Evolutionary conservation across 2,113 vertebrate genomes (phyloP).

Genomic region (Empidonax alnorum): DNA sequence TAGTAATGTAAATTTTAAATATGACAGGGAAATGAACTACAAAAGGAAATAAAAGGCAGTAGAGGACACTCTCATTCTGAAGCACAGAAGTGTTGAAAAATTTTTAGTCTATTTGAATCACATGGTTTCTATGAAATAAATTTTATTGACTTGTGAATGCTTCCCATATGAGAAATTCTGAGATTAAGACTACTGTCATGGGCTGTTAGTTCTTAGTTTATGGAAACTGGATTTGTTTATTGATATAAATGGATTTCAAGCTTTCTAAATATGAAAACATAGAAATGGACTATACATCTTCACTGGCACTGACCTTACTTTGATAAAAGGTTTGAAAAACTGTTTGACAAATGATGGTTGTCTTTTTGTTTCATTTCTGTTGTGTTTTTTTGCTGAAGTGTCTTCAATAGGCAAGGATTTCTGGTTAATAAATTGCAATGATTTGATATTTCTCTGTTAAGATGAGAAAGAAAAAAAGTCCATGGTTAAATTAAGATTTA

Average conservation of each 20-base stretch:
- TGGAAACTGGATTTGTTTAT: background rate
- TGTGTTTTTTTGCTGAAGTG: background rate
- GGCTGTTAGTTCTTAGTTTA: background rate
- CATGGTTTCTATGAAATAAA: background rate
- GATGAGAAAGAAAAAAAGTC: background rate
- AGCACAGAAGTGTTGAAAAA: background rate
- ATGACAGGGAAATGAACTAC: background rate
- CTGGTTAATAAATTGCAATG: background rate
- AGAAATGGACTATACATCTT: background rate
- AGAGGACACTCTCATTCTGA: background rate
- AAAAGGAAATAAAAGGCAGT: accelerated
- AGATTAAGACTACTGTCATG: background rate
- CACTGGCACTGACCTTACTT: background rate
- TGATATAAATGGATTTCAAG: background rate
- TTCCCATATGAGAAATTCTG: background rate
- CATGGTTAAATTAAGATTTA: background rate
- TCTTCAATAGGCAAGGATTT: background rate
- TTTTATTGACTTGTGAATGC: background rate
- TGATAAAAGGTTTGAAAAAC: background rate
- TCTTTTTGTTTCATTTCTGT: background rate
- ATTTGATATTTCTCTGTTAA: background rate
- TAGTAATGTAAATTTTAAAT: background rate
- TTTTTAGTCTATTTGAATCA: background rate
- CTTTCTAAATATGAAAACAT: background rate
- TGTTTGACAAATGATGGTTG: background rate